Evolutionary conservation across 1,140 invertebrate genomes (phyloP), one percentile per base, ranked within the genome.

Genomic region (Eueides isabella): DNA sequence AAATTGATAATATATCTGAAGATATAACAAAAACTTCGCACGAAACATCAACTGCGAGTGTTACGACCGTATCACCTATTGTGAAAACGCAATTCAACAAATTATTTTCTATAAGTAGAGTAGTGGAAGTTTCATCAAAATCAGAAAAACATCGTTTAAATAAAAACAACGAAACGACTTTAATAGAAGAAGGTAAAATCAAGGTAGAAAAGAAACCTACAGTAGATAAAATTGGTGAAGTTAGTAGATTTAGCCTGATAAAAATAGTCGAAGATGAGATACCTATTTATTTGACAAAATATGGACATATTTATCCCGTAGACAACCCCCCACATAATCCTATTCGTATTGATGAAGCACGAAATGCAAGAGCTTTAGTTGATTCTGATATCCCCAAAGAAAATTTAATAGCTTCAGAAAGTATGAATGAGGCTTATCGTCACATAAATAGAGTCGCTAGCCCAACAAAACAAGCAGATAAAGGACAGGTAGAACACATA

Each of bases 51-150:
- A 84, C 82, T 26, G 19, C 48, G 2, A 82, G 73, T 68, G 71
- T 78, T 35, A 75, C 87, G 41, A 75, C 82, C 71, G 67, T 80
- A 70, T 71, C 91, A 44, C 89, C 92, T n/a, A 85, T 92, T 61
- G 77, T 89, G n/a, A 92, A 92, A 85, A 92, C 90, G 31, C 91
- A 92, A 78, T 92, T 94, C 65, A 93, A 95, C 79, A 95, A 95
- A 86, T 80, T 96, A 11, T 95, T 95, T 75, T 95, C 95, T 78
- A 93, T 96, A 6, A 96, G 95, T 84, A 93, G 95, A 85, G 94
- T 95, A 72, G 94, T 95, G 2, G 95, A 96, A 89, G 94, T 96
- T 16, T 94, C 94, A 44, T 94, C 94, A 0, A 95, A 95, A 85
- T 90, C 94, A 82, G 94, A 94, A 65, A 95, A 94, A 85, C 89